Conservation (phyloP, 2,888 invertebrate genomes). For the Trachelus tabidus region DNA sequence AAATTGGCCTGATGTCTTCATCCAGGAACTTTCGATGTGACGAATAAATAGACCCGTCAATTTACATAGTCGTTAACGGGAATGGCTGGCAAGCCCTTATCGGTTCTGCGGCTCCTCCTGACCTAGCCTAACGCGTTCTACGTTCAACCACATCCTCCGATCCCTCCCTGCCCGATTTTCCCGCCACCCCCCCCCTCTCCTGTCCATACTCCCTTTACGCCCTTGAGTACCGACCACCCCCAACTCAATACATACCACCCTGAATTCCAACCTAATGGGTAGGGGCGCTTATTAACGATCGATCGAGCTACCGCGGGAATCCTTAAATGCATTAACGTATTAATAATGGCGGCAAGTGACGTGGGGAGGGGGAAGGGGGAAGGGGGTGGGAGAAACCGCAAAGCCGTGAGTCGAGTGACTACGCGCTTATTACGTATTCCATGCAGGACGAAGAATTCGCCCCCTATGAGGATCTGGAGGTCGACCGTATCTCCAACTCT, state of each 20-base stretch:
- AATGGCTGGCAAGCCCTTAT: constrained; percentile 58
- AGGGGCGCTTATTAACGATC: constrained; percentile 46
- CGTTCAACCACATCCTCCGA: constrained; percentile 22
- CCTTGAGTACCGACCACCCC: constrained; percentile 26
- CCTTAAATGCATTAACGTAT: constrained; percentile 31
- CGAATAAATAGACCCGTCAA: constrained; percentile 62
- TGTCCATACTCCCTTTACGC: neutral
- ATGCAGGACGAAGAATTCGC: neutral
- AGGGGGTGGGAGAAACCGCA: neutral
- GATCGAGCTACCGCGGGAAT: constrained; percentile 39
- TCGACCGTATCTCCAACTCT: neutral
- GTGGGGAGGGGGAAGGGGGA: neutral
- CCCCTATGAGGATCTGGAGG: neutral
- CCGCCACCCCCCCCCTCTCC: too few relatives aligned
- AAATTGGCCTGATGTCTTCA: constrained; percentile 54
- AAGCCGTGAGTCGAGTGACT: neutral
- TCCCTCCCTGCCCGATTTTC: neutral
- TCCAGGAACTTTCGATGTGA: constrained; percentile 47
- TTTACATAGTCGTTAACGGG: constrained; percentile 62
- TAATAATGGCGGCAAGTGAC: constrained; percentile 21
- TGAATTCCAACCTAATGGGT: constrained; percentile 27
- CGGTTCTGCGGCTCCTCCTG: constrained; percentile 49
- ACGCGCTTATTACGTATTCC: neutral
- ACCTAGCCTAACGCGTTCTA: constrained; percentile 51
- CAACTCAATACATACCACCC: constrained; percentile 24